phyloP scores from a whole-genome alignment of 2,113 vertebrate genomes.

The Rhodinocichla rosea region DNA sequence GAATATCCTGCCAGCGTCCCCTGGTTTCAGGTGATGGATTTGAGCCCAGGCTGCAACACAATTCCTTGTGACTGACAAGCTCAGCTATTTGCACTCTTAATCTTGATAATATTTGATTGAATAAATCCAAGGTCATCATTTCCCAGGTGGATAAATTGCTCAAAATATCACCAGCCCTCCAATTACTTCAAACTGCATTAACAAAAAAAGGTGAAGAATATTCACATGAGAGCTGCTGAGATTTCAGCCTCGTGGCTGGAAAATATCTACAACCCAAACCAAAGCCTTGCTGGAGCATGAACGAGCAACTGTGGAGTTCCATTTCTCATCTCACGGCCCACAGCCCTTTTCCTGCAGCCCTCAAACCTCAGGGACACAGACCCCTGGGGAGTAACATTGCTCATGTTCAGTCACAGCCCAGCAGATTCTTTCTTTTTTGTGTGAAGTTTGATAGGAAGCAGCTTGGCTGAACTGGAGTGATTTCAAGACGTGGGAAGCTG shows the following conservation, averaged over 20 bases:
- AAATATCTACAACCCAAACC: background rate
- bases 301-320: background rate
- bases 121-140: slow-evolving; percentile 35
- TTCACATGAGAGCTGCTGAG: background rate
- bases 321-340: background rate
- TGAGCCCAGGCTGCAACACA: slow-evolving; percentile 1
- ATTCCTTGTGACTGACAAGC: slow-evolving; percentile 15
- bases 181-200: background rate
- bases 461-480: background rate
- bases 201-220: background rate
- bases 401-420: background rate
- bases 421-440: background rate
- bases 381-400: background rate
- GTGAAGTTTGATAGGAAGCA: background rate
- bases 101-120: slow-evolving; percentile 30
- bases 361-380: background rate
- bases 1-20: background rate
- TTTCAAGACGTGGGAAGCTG: background rate
- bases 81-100: slow-evolving; percentile 32
- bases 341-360: background rate
- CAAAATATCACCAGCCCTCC: background rate
- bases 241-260: background rate
- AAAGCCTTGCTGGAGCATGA: background rate
- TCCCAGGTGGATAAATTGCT: background rate
- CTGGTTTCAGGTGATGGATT: slow-evolving; percentile 45